Conservation (phyloP, 2,888 invertebrate species). For the Thecophora atra region DNA sequence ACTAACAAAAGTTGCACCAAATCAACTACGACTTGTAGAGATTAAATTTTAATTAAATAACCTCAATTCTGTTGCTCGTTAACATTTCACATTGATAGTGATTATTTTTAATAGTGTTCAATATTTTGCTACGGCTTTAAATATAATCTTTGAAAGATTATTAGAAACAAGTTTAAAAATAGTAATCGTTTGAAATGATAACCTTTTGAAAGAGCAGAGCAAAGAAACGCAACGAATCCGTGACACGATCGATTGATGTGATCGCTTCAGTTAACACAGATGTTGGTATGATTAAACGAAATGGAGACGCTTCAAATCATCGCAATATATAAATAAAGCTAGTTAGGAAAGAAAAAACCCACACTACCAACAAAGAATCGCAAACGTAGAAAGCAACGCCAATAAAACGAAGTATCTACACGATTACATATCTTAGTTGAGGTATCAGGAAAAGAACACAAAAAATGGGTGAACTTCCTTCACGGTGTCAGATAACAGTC, state of each 20-base stretch:
- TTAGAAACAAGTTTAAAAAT: too few relatives aligned
- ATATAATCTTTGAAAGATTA: too few relatives aligned
- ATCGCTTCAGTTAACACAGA: constrained; percentile 23
- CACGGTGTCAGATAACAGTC: constrained; percentile 53
- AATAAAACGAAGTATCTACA: not conserved
- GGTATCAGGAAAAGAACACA: not conserved
- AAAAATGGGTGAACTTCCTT: constrained; percentile 31
- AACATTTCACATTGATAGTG: too few relatives aligned
- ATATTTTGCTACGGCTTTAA: too few relatives aligned
- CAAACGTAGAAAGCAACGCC: not conserved
- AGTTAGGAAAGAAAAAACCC: not conserved
- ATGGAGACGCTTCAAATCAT: not conserved
- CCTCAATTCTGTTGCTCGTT: too few relatives aligned
- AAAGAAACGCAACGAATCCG: not conserved
- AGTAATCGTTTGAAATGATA: too few relatives aligned
- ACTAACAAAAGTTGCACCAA: too few relatives aligned
- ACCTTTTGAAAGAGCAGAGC: not conserved
- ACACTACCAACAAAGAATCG: not conserved
- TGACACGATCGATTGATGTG: constrained; percentile 16
- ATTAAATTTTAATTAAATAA: too few relatives aligned
- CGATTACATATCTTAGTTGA: not conserved
- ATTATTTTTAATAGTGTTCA: too few relatives aligned
- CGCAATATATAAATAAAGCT: not conserved
- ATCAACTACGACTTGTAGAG: too few relatives aligned
- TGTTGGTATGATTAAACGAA: constrained; percentile 9